Base-by-base conservation (phyloP, 2,113 vertebrate species). In the Myotis brandtii region DNA sequence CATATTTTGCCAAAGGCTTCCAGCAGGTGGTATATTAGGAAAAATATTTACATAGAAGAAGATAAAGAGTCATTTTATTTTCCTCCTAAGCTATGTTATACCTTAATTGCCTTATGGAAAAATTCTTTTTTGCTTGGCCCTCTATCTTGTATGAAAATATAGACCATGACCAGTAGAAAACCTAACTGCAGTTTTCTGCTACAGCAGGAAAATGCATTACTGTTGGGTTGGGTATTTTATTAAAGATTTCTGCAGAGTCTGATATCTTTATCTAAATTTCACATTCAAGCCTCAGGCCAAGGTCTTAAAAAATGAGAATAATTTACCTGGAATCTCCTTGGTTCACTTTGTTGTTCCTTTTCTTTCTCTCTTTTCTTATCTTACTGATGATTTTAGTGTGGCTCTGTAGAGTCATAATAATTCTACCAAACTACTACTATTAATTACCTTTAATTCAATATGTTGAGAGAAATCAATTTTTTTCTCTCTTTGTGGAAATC, bases 211-310 rank as follows among this genome's bases (percentile, higher is more conserved):
- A 97, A 98, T 69, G 82, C 95, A 96, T 98, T 97, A 93, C 98
- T 97, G 81, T 96, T 94, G 73, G 89, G 86, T 96, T 97, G 95
- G 76, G 89, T 97, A 91, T 97, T 98, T 98, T 97, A 98, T 98
- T 98, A 98, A 98, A 98, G 92, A 72, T 89, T 97, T 98, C 95
- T 9, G 0, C 90, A 94, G 89, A 76, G 3, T 90, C 95, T 94
- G 64, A 93, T 97, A 89, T 95, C 79, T 98, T 98, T 97, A 96
- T 98, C 95, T 98, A 97, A 98, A 97, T 97, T 85, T 81, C 86
- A 96, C 64, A 97, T 96, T 95, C 96, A 81, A 1, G 87, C 97
- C 96, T 94, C 92, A 95, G 96, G 95, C 92, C 86, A 97, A 84
- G 46, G 72, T 67, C 93, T 72, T 94, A 67, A 84, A 93, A 96